phyloP scores from a whole-genome alignment of 2,113 vertebrate species.

The Capreolus pygargus region DNA sequence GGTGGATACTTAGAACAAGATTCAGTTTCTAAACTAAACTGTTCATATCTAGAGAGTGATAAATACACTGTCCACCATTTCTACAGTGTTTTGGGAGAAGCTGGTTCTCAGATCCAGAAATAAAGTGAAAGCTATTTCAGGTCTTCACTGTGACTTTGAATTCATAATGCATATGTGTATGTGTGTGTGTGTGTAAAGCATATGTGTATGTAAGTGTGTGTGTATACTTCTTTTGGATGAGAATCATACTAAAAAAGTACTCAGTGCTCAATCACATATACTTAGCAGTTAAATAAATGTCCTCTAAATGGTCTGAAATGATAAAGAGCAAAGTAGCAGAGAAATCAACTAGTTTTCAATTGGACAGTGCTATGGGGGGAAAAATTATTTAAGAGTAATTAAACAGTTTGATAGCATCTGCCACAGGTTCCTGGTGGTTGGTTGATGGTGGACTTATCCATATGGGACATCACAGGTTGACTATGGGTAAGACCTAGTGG shows the following conservation, averaged over 20 bases:
- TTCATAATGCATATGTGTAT: neutral
- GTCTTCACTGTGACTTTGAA: neutral
- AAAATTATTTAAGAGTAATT: neutral
- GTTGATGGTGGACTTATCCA: neutral
- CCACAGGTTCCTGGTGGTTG: neutral
- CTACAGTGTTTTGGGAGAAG: neutral
- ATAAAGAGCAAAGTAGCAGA: neutral
- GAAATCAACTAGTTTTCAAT: neutral
- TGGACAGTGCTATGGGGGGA: neutral
- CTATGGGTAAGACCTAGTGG: neutral
- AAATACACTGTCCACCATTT: neutral
- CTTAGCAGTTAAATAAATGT: neutral
- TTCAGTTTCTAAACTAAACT: neutral
- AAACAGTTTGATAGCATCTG: neutral
- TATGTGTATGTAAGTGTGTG: neutral
- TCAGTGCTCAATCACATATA: neutral
- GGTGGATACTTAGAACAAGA: neutral
- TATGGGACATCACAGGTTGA: neutral
- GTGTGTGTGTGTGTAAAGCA: neutral
- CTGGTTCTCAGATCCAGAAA: neutral
- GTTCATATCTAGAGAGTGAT: neutral
- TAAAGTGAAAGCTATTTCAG: neutral
- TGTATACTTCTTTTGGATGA: neutral
- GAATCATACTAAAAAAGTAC: neutral
- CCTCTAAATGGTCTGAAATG: neutral